Evolutionary conservation across 2,888 invertebrate species (phyloP).

Genomic region (Plagodis pulveraria): DNA sequence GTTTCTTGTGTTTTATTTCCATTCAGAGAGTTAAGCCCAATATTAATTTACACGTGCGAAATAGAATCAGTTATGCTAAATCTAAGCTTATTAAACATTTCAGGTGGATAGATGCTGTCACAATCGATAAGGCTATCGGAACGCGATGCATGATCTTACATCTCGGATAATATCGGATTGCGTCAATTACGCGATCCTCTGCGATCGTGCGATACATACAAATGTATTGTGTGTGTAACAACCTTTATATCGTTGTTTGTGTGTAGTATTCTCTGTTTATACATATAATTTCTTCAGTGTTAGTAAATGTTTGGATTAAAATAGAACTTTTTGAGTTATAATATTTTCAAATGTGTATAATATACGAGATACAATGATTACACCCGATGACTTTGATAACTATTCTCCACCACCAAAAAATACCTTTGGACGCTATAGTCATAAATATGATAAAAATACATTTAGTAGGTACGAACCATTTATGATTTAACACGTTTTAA

Average conservation of each 20-base stretch:
- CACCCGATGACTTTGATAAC: too few species aligned
- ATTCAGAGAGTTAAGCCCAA: not conserved
- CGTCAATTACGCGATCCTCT: slow-evolving; percentile 81
- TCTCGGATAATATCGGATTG: slow-evolving; percentile 78
- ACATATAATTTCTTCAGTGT: not conserved
- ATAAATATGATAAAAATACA: too few species aligned
- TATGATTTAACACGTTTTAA: slow-evolving; percentile 5
- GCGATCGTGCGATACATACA: slow-evolving; percentile 78
- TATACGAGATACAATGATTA: too few species aligned
- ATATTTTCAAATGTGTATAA: too few species aligned
- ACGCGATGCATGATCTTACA: slow-evolving; percentile 73
- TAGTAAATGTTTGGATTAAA: not conserved
- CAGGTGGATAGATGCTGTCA: slow-evolving; percentile 71
- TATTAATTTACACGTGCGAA: too few species aligned
- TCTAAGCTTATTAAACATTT: slow-evolving; percentile 69
- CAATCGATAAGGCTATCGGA: slow-evolving; percentile 74
- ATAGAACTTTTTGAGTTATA: not conserved
- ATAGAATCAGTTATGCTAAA: slow-evolving; percentile 63
- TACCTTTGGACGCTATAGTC: too few species aligned
- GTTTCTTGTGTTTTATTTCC: slow-evolving; percentile 6
- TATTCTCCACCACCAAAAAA: too few species aligned
- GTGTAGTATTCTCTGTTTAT: not conserved
- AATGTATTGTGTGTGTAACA: slow-evolving; percentile 74
- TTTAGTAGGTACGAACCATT: not conserved
- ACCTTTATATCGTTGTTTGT: slow-evolving; percentile 56